Evolutionary conservation across 92 coral and sea anemone genomes (phyloP), one percentile per base, ranked within the genome.

Genomic region (Epizoanthus scotinus): DNA sequence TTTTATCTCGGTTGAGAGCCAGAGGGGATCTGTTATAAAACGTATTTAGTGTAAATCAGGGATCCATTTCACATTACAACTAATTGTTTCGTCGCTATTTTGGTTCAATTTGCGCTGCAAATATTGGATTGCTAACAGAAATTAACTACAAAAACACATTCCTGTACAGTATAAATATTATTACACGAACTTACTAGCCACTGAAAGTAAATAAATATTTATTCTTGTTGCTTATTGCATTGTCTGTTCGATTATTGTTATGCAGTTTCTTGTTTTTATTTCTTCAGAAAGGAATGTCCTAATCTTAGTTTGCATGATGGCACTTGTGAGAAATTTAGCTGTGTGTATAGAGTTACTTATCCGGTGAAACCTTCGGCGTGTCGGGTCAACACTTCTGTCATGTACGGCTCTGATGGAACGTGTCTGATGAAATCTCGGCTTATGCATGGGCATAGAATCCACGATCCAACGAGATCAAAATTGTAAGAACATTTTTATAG

Each of bases 51-150:
- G 6, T 34, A 34, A 34, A 34, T 34, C 22, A 19, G 6, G 21
- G 31, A 64, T 64, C 70, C 22, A 64, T 64, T 64, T 64, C 70
- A 64, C 47, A 0, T 29, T 64, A 18, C 40, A 1, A 2, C 47
- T 17, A 47, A 64, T 64, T 64, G 70, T 64, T 64, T 64, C 70
- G 70, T 64, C 70, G 47, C 70, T 64, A 64, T 5, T 29, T n/a
- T 27, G 18, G 6, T 9, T 64, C 65, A 2, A 26, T n/a, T 19
- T 10, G 15, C 22, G n/a, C 27, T 9, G 42, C 42, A 25, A 12
- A 60, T 5, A 60, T 63, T 63, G 67, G 19, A 34, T 15, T 10
- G 40, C n/a, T 2, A 12, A 64, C 17, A 20, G 8, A 20, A 64
- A 15, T 47, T 1, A 15, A 27, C 5, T 29, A 63, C 1, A 64